phyloP scores from a whole-genome alignment of 2,113 vertebrate genomes.

The Eubucco bourcierii region DNA sequence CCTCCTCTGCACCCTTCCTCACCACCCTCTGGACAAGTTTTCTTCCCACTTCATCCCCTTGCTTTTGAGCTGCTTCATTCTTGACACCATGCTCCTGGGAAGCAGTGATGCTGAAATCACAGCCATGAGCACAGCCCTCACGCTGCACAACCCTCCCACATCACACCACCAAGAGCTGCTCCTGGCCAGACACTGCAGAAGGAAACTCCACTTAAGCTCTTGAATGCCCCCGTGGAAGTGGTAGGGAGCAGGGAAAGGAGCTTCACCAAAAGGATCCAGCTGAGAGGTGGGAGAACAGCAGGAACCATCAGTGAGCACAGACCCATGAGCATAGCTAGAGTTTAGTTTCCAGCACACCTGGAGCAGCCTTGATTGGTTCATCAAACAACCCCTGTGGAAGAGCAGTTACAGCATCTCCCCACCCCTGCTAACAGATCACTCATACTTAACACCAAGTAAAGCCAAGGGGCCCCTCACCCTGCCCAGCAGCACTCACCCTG shows the following conservation, averaged over 20 bases:
- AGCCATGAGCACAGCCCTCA: not conserved
- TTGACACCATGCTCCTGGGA: not conserved
- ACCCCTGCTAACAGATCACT: not conserved
- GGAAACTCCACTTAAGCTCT: not conserved
- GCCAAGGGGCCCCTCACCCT: too few species aligned
- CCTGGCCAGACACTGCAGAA: not conserved
- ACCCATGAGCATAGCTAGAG: not conserved
- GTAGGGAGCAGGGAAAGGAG: not conserved
- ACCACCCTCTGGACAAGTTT: not conserved
- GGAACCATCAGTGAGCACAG: not conserved
- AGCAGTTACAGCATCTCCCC: not conserved
- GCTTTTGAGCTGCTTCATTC: not conserved
- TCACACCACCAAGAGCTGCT: not conserved
- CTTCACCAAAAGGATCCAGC: not conserved
- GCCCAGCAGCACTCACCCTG: not conserved
- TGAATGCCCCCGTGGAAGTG: not conserved
- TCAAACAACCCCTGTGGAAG: not conserved
- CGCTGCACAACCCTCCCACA: accelerated
- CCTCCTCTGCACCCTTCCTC: not conserved
- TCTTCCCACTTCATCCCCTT: not conserved
- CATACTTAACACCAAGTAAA: too few species aligned
- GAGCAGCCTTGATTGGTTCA: not conserved
- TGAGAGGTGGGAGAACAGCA: not conserved
- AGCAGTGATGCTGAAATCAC: not conserved
- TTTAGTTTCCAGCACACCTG: not conserved